phyloP scores from a whole-genome alignment of 2,797 vertebrate species.

The Pelobates cultripes region DNA sequence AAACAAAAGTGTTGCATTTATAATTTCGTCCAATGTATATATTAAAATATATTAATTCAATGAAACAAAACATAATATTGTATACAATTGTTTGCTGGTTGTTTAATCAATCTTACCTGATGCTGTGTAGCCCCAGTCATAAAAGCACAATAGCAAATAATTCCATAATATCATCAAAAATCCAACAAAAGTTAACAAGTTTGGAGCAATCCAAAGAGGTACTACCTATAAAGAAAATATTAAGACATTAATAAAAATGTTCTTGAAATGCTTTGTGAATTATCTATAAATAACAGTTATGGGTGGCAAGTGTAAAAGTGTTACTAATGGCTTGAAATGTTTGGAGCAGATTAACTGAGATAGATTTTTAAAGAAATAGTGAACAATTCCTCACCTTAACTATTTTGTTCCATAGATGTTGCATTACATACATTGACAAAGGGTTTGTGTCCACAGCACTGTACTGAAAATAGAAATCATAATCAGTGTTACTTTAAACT shows the following conservation, averaged over 20 bases:
- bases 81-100: no score
- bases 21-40: no score
- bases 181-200: constrained; percentile 69
- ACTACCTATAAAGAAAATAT: constrained; percentile 62
- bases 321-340: no score
- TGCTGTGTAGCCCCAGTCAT: constrained; percentile 69
- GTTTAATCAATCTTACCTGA: constrained; percentile 61
- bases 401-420: constrained; percentile 69
- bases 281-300: no score
- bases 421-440: constrained; percentile 71
- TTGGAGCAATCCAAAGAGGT: constrained; percentile 72
- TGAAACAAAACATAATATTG: no score
- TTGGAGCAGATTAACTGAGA: no score
- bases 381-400: constrained; percentile 64
- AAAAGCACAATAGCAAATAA: constrained; percentile 69
- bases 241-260: neutral
- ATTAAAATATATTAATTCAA: no score
- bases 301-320: no score
- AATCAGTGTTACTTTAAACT: no score
- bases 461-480: constrained; percentile 60
- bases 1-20: no score
- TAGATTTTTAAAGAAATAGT: neutral
- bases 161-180: constrained; percentile 71
- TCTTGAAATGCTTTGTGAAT: no score
- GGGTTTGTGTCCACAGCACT: constrained; percentile 72